Conservation (phyloP, 1,140 invertebrate species). For the Argopecten irradians region DNA sequence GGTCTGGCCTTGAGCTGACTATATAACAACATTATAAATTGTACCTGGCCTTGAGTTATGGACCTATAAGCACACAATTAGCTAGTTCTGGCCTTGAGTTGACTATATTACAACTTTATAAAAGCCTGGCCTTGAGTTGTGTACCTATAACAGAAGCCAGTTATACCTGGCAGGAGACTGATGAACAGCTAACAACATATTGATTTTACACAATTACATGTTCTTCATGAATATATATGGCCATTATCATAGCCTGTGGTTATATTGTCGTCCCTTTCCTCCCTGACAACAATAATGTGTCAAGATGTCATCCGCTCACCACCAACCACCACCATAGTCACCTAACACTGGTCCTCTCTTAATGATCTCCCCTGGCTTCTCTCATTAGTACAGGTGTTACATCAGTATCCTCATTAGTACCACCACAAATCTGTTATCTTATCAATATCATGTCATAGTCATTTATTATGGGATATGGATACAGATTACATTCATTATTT, state of each 20-base stretch:
- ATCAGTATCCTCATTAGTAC: too few relatives aligned
- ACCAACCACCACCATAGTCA: not conserved
- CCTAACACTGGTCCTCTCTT: not conserved
- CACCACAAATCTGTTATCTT: too few relatives aligned
- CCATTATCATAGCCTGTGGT: slow-evolving; percentile 20
- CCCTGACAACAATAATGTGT: not conserved
- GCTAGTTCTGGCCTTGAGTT: not conserved
- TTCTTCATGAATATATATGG: slow-evolving; percentile 17
- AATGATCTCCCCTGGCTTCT: not conserved
- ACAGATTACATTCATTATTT: too few relatives aligned
- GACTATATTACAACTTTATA: not conserved
- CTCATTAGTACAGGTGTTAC: not conserved
- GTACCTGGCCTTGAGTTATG: not conserved
- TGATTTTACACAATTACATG: slow-evolving; percentile 18
- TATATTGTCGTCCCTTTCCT: not conserved
- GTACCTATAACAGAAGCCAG: not conserved
- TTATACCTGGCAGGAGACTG: not conserved
- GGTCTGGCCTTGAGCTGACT: not conserved
- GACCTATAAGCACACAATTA: not conserved
- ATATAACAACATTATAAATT: too few relatives aligned
- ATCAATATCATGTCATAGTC: too few relatives aligned
- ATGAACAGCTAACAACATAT: slow-evolving; percentile 22
- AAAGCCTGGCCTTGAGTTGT: not conserved
- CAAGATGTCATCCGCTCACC: not conserved
- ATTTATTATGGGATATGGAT: too few relatives aligned